A percentile compares a stretch with the other conserved stretches of the same genome.
Evolutionary conservation across 2,888 invertebrate species (phyloP).

Genomic region (Drosophila dives): DNA sequence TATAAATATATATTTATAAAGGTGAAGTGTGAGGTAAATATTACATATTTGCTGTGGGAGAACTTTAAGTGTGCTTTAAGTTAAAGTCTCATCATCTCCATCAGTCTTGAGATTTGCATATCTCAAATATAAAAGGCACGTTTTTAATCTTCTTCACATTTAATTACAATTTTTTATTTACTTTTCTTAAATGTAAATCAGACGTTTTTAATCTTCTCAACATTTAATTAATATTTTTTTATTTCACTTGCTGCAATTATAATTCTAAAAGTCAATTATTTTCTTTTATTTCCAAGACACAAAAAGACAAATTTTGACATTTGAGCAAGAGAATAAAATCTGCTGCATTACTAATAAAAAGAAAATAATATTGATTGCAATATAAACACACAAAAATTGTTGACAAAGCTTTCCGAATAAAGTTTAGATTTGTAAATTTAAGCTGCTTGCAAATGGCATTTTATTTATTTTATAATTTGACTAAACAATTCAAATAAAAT

Average conservation of each 20-base stretch:
- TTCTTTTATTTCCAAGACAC: not conserved
- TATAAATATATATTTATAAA: not conserved
- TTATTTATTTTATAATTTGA: not conserved
- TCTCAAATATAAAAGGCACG: not conserved
- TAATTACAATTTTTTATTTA: not conserved
- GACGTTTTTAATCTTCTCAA: not conserved
- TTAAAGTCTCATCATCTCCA: too few relatives aligned
- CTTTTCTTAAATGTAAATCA: not conserved
- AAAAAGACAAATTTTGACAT: not conserved
- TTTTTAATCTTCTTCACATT: not conserved
- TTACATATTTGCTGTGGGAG: not conserved
- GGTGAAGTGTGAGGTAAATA: not conserved
- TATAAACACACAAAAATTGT: constrained; percentile 6
- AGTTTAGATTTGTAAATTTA: constrained; percentile 15
- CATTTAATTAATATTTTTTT: not conserved
- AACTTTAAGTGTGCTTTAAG: not conserved
- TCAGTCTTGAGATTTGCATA: not conserved
- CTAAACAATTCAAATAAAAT: not conserved
- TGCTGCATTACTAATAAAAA: not conserved
- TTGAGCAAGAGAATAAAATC: not conserved
- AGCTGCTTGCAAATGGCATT: constrained; percentile 1
- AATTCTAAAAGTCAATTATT: not conserved
- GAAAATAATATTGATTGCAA: constrained; percentile 3
- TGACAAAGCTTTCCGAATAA: not conserved
- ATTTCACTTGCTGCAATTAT: not conserved